A percentile compares a stretch with the other conserved stretches of the same genome.
Conservation (phyloP, 1,140 invertebrate genomes). For the Pteromalus puparum region DNA sequence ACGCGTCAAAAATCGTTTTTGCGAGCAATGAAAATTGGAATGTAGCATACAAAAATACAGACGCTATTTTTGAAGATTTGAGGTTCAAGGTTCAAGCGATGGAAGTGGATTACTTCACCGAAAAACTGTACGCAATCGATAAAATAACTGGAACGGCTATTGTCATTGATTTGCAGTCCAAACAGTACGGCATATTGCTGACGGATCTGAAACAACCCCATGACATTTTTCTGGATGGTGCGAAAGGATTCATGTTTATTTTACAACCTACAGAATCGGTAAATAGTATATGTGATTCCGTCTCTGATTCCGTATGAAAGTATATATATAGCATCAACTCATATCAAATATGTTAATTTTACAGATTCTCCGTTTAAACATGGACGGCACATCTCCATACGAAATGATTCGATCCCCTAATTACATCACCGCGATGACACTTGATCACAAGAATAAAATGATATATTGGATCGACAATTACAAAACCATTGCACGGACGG, state of each 20-base stretch:
- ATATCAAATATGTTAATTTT: not conserved
- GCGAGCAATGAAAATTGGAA: not conserved
- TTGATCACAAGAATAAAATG: not conserved
- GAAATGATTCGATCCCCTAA: not conserved
- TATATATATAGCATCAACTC: too few species aligned
- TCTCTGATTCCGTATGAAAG: too few species aligned
- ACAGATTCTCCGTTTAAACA: not conserved
- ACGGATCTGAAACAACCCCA: not conserved
- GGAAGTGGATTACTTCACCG: not conserved
- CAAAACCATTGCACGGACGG: not conserved
- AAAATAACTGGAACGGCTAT: not conserved
- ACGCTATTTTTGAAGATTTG: not conserved
- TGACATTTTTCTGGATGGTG: not conserved
- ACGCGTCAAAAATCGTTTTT: too few species aligned
- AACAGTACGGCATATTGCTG: not conserved
- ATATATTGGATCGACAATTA: not conserved
- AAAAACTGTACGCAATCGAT: not conserved
- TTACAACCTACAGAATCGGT: not conserved
- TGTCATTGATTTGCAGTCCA: not conserved
- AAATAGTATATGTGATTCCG: not conserved
- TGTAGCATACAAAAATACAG: not conserved
- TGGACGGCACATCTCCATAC: not conserved
- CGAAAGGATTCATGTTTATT: not conserved
- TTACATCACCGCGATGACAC: not conserved
- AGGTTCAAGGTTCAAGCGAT: not conserved